Base-by-base conservation (phyloP, 2,888 invertebrate species). In the Drosophila gaucha region DNA sequence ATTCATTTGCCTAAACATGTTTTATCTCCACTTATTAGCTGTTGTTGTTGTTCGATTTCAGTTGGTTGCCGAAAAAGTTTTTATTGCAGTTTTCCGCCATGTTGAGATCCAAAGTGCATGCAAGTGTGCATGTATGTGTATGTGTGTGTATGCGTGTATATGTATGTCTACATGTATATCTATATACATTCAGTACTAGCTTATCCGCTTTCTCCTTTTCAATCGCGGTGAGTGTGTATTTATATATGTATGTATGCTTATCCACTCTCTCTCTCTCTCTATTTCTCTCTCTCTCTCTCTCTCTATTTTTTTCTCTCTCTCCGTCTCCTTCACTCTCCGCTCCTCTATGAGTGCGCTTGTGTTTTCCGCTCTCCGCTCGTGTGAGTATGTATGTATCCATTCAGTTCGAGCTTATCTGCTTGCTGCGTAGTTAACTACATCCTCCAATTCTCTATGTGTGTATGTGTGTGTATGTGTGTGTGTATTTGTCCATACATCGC, bases 1-100 rank as follows among this genome's bases (percentile, higher is more conserved):
- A 52, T 58, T 60, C 83, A 90, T 90, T 86, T 88, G 85, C 85
- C 85, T 86, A 89, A 86, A 86, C 67, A 60, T 57, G 78, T 66
- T 65, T 50, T 36, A 26, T 44, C 20, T 24, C 14, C 2, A 24
- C 12, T 8, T 18, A 16, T 10, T 43, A 10, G 12, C n/a, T n/a
- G n/a, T n/a, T n/a, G n/a, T n/a, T n/a, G n/a, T 36, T 54, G 56
- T 36, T 44, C 36, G 47, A 46, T 35, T 54, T 57, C 33, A 47
- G 12, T 44, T 51, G 44, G 65, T 64, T 66, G 74, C 67, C 88
- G 83, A 88, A 88, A 88, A 60, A 73, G 52, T 14, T 14, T 38
- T 80, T 80, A 64, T 74, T 69, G 67, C 72, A 72, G 67, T 86
- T 82, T 58, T 72, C 41, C 30, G 65, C 58, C 67, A 54, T 46